A percentile compares a stretch with the other conserved stretches of the same genome.
Conservation (phyloP, 2,888 invertebrate genomes). For the Xestia rhomboidea region DNA sequence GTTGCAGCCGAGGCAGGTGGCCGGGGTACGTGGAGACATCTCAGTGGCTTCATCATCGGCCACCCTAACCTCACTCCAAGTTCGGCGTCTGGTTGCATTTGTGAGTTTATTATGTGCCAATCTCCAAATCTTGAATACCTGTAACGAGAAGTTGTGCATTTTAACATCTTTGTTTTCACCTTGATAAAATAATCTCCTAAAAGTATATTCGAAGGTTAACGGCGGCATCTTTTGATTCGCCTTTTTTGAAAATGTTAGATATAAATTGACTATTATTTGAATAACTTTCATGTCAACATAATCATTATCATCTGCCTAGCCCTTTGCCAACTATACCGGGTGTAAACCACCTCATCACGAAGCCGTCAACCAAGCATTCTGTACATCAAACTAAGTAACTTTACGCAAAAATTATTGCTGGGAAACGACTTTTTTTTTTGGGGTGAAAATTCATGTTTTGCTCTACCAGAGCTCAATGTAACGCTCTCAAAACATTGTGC, state of each 20-base stretch:
- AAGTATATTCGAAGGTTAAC: background rate
- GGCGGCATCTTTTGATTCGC: background rate
- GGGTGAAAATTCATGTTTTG: too few species aligned
- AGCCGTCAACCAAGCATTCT: too few species aligned
- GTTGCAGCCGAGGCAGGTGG: constrained; percentile 58
- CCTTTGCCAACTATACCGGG: background rate
- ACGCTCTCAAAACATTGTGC: too few species aligned
- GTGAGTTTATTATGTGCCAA: constrained; percentile 24
- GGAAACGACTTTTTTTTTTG: too few species aligned
- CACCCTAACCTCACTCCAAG: constrained; percentile 16
- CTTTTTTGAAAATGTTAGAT: background rate
- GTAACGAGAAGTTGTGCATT: constrained; percentile 8
- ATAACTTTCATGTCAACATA: background rate
- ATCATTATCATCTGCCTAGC: background rate
- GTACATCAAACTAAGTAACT: too few species aligned
- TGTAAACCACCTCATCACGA: too few species aligned
- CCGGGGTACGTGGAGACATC: constrained; percentile 67
- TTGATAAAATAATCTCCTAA: background rate
- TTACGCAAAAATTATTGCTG: too few species aligned
- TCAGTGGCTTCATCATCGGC: constrained; percentile 74
- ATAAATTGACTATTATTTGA: background rate
- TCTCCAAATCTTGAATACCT: constrained; percentile 32
- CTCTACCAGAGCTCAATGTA: too few species aligned
- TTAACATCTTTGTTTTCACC: background rate
- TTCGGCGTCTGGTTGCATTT: constrained; percentile 56